Evolutionary conservation across 2,888 invertebrate genomes (phyloP), one percentile per base, ranked within the genome.

Genomic region (Erpobdella octoculata): DNA sequence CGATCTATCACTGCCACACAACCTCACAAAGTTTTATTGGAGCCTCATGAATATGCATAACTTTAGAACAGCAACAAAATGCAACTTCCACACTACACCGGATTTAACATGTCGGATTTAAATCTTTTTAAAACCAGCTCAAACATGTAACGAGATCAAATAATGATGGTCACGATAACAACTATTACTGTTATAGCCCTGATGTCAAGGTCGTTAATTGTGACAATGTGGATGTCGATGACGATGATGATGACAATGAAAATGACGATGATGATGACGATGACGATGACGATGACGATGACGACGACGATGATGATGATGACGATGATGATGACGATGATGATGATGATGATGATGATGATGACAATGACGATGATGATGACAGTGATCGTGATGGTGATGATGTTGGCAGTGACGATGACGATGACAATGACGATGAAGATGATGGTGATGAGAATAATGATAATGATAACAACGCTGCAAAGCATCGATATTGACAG

Each of bases 331-430:
- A 2, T 68, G 69, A 36, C 18, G 9, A 61, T 62, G 70, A 70
- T 62, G 61, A 37, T 8, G 70, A 62, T n/a, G 61, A 70, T n/a
- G 6, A 28, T 59, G 58, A 35, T 35, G 48, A 48, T 69, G 69
- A 58, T 41, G 67, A n/a, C 67, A 2, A 0, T 21, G 2, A 9
- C 8, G 21, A n/a, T n/a, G 18, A 12, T 6, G 53, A n/a, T 53
- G 8, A 28, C 28, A 1, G 18, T n/a, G 8, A 8, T 53, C 21
- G 15, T 53, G 53, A 41, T 41, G 18, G 41, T 41, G 18, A 18
- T 41, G n/a, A n/a, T 5, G 46, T 46, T n/a, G 21, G 2, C 21
- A 1, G 46, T 46, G 46, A 1, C 2, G 46, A 5, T 46, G 21
- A 46, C 8, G 21, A n/a, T n/a, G 18, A 12, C 4, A 28, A n/a